Evolutionary conservation across 2,888 invertebrate genomes (phyloP), one percentile per base, ranked within the genome.

Genomic region (Nomada flava): DNA sequence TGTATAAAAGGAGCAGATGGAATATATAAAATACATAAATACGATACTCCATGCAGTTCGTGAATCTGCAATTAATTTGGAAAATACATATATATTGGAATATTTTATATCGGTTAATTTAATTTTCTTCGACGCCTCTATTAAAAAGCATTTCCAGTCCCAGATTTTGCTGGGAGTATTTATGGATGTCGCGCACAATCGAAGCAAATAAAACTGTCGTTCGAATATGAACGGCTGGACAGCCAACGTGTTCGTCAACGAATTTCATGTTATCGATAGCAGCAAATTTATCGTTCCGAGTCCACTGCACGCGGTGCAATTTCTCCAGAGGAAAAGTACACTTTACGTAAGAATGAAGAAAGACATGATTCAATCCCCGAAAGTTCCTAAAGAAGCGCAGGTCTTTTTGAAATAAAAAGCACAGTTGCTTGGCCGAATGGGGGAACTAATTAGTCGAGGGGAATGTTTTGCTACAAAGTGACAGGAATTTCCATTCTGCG

Each of bases 391-490:
- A 47, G 47, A 15, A 44, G 26, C 11, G 44, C 42, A 44, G 47
- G 0, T 47, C 11, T 15, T 29, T 59, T 52, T 20, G 26, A 55
- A 52, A 77, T 65, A 65, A 26, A 52, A 20, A 65, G n/a, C 44
- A 64, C 63, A 18, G 69, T 20, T 23, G 55, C 23, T 36, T 29
- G 47, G n/a, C 18, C 50, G 63, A 68, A 26, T 63, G 36, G 68
- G 75, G 52, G 64, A 63, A 63, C 57, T 75, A 79, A 79, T 79
- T 79, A 79, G 68, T 69, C 50, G 44, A 64, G 42, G 50, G 13
- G 75, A 50, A 20, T 57, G 65, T 75, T 75, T 69, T 47, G 55
- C 29, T 29, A 15, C 47, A 23, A 50, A 44, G 60, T 13, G 44
- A 52, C 53, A 26, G n/a, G 62, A 75, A 68, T 67, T 75, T 75